A percentile compares a stretch with the other conserved stretches of the same genome.
Conservation (phyloP, 2,113 vertebrate species). For the Ptilonorhynchus violaceus region DNA sequence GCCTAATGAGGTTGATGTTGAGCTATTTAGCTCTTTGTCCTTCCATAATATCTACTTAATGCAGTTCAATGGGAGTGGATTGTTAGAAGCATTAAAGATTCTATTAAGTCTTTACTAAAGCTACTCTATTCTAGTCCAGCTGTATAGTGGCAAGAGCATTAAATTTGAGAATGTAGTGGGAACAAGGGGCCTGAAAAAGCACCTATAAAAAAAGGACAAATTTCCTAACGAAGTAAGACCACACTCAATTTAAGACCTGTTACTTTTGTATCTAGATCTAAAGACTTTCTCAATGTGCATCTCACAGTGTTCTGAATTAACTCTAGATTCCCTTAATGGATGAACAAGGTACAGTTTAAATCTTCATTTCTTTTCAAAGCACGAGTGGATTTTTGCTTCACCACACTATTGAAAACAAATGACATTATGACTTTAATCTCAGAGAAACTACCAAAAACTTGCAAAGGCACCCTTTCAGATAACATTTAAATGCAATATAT, state of each 20-base stretch:
- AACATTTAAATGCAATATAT: neutral
- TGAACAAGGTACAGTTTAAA: neutral
- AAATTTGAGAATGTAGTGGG: conserved; percentile 73
- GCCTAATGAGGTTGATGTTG: conserved; percentile 95
- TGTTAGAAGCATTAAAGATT: conserved; percentile 96
- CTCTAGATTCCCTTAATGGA: neutral
- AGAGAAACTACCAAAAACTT: neutral
- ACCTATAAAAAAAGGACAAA: conserved; percentile 71
- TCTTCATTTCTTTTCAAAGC: neutral
- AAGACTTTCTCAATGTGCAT: neutral
- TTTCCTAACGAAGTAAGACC: conserved; percentile 48
- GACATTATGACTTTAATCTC: neutral
- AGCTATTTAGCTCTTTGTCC: conserved; percentile 97
- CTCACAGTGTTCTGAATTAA: neutral
- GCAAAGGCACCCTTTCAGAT: neutral
- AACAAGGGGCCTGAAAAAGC: conserved; percentile 51
- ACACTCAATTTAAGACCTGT: conserved; percentile 40
- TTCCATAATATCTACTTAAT: conserved; percentile 98
- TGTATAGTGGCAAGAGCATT: conserved; percentile 78
- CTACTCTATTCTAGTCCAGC: conserved; percentile 83
- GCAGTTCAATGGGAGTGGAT: conserved; percentile 94
- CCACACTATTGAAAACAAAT: neutral
- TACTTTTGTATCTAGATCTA: neutral
- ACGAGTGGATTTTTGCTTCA: neutral
- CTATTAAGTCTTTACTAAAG: conserved; percentile 98